Evolutionary conservation across 2,797 vertebrate species (phyloP), one percentile per base, ranked within the genome.

Genomic region (Gephyroberyx darwinii): DNA sequence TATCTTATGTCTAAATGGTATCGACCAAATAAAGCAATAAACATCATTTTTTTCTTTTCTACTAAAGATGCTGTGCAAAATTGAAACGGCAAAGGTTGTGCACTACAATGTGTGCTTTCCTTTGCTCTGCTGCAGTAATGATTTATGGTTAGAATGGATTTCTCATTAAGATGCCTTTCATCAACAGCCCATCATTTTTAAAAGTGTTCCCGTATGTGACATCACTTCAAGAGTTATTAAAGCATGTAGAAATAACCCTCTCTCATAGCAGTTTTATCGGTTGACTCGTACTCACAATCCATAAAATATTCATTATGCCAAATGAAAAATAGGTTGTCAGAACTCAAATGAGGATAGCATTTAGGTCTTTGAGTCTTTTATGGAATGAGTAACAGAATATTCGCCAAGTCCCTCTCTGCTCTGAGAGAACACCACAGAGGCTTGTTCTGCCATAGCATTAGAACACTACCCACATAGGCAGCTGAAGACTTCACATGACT

Each of bases 221-320:
- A 75, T 63, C 8, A 77, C 82, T 74, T 75, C 45, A 76, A 58
- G 76, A 77, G 61, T 68, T 76, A 85, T 86, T 85, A 82, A 78
- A 79, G 67, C 74, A 63, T 60, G 63, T 81, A 71, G 73, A 74
- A 65, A 73, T 80, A 81, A 68, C 77, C 69, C 69, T 57, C 69
- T 56, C 69, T 79, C 70, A 47, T 30, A 71, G 64, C 74, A 66
- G 67, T 82, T 81, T 68, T 81, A 73, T 74, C 65, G 71, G 73
- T 73, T 80, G 71, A 70, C 61, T 87, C 83, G 74, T 74, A 66
- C 77, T 86, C 63, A 52, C 66, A 68, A 77, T 80, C 70, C 85
- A 90, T 89, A 80, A 88, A 87, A 90, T 81, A 86, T 88, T 78
- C 68, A 89, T 89, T 84, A 86, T 61, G 73, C 47, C 77, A 72